Base-by-base conservation (phyloP, 2,113 vertebrate species). In the Odocoileus hemionus region DNA sequence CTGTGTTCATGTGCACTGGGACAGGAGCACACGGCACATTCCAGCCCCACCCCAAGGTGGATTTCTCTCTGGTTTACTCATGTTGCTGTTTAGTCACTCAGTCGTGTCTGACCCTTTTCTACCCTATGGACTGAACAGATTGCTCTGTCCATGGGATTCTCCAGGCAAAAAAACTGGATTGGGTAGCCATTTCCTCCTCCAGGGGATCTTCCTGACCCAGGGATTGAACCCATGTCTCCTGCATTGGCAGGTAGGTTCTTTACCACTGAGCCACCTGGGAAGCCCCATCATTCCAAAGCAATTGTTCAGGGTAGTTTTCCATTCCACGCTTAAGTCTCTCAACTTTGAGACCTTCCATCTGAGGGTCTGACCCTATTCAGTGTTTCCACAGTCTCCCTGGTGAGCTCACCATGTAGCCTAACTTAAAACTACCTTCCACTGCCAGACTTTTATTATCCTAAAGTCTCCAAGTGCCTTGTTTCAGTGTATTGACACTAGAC, bases 181-280 rank as follows among this genome's bases (percentile, higher is more conserved):
- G 15, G 7, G 61, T 8, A n/a, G 30, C 61, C 61, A 64, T n/a
- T 64, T n/a, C 61, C 30, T n/a, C 61, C 15, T n/a, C 61, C 30
- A n/a, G 15, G 15, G 7, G 61, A 64, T 17, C 61, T n/a, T 64
- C 15, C 61, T 64, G 61, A 8, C 1, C 61, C 30, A n/a, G 30
- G 30, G 30, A 17, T 0, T 60, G 58, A 60, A 60, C 12, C 58
- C 26, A 60, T 1, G 3, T 28, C 0, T 64, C 30, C 61, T 64
- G 61, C 61, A 14, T 14, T 2, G 30, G 33, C 30, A 9, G 15
- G 30, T 0, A 1, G 15, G 0, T 64, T 64, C 15, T 64, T n/a
- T 0, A 17, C 30, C 15, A 17, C 0, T 64, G 61, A n/a, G 61
- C 15, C 0, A 0, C 3, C 15, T 64, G 61, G 30, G 61, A n/a